Base-by-base conservation (phyloP, 2,797 vertebrate genomes). In the Mycteria americana region DNA sequence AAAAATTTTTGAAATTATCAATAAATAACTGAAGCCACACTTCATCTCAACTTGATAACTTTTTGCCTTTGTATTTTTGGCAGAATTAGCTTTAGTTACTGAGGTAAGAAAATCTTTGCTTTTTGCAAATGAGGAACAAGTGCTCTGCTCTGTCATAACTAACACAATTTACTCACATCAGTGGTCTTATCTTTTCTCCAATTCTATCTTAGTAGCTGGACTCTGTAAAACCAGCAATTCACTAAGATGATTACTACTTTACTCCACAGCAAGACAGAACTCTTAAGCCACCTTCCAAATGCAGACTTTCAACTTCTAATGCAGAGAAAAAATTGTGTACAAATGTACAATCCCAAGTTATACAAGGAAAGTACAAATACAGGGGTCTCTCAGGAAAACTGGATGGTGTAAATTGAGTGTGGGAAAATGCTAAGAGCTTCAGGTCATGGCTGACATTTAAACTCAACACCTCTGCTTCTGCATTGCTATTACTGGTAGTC, bases 391-490 rank as follows among this genome's bases (percentile, higher is more conserved):
- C 83, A 89, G 94, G 94, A 95, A 96, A 94, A 91, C 75, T 82
- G 83, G 33, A 80, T 31, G 60, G 85, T 91, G 53, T 72, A 91
- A 91, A 91, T 17, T 0, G 16, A 94, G 83, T 95, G 94, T 96
- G 96, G 97, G 95, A 95, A 96, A 97, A 95, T 74, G 60, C 60
- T 54, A 67, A 88, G 85, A 95, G 93, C 92, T 95, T 93, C 94
- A 93, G 96, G 96, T 95, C 90, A 82, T 22, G 77, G 85, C 82
- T 97, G 96, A 96, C 95, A 96, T 97, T 93, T 95, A 91, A 96
- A 96, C 94, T 97, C 95, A 96, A 94, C 96, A 97, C 95, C 94
- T 95, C 96, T 94, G 73, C 80, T 94, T 70, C 96, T 87, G 83
- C 7, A 2, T 30, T 91, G 73, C 96, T 96, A 83, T 95, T 88